These are phyloP conservation scores for Rousettus leschenaultii DNA, from an alignment of 2,113 vertebrate species.

Conservation along the genomic window DNA sequence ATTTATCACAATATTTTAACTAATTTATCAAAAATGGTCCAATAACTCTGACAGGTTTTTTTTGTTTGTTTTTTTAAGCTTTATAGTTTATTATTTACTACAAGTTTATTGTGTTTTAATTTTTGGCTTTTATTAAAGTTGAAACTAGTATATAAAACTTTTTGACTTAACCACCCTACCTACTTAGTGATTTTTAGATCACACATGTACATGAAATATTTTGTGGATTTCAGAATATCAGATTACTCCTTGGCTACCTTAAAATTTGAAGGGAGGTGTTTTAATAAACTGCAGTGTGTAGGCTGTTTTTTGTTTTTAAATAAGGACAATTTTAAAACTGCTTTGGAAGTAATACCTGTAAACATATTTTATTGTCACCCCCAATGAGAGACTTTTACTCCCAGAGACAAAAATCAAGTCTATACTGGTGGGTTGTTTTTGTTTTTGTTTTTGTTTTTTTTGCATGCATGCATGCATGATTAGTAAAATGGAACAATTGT, in stretches of 20 bases:
- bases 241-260: neutral
- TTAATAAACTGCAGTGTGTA: neutral
- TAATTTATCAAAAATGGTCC: neutral
- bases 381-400: slow-evolving; percentile 21
- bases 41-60: neutral
- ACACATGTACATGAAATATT: neutral
- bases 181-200: neutral
- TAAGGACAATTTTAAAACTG: neutral
- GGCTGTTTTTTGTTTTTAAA: neutral
- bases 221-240: neutral
- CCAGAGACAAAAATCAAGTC: neutral
- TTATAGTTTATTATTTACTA: neutral
- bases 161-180: neutral
- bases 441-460: neutral
- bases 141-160: neutral
- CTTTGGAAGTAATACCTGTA: neutral
- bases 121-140: slow-evolving; percentile 26
- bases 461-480: neutral
- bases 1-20: neutral
- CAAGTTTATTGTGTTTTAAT: neutral
- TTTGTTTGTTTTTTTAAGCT: neutral
- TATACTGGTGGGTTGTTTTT: neutral
- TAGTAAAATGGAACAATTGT: neutral
- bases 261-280: neutral
- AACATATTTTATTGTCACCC: neutral